Percentiles rank a stretch among this genome's conserved stretches.
These are phyloP conservation scores for Anthopleura sola DNA, from an alignment of 64 coral and sea anemone genomes.

Conservation along the genomic window DNA sequence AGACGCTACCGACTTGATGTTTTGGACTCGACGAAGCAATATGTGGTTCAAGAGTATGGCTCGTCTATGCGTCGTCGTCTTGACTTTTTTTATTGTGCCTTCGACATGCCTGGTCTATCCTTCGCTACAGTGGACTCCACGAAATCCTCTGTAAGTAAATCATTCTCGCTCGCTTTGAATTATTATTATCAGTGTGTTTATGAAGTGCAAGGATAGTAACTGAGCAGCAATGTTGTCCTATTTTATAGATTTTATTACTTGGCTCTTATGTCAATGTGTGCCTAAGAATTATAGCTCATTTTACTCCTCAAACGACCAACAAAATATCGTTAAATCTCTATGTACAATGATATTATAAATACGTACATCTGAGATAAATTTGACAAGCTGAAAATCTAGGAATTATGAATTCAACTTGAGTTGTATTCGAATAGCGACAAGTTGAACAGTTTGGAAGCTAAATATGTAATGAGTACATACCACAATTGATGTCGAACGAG, in stretches of 20 bases:
- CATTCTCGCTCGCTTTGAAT: conserved; percentile 14
- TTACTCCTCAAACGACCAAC: background rate
- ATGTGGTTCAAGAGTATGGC: background rate
- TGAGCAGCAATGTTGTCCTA: background rate
- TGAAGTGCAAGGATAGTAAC: background rate
- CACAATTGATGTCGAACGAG: background rate
- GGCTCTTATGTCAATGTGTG: background rate
- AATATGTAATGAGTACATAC: conserved; percentile 14
- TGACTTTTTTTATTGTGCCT: conserved; percentile 20
- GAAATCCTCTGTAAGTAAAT: conserved; percentile 56
- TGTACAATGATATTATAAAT: background rate
- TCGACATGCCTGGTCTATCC: conserved; percentile 26
- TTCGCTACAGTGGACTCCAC: conserved; percentile 47
- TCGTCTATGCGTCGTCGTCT: background rate
- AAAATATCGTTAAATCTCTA: background rate
- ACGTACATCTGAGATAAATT: conserved; percentile 3
- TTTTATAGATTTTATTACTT: conserved; percentile 2
- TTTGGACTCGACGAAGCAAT: background rate
- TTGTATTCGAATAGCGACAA: background rate
- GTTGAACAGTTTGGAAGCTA: background rate
- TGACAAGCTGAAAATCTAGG: background rate
- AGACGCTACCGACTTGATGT: background rate
- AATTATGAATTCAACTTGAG: background rate
- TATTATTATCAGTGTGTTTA: background rate
- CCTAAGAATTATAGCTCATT: background rate